Conservation (phyloP, 2,888 invertebrate genomes). For the Parthenolecanium corni region DNA sequence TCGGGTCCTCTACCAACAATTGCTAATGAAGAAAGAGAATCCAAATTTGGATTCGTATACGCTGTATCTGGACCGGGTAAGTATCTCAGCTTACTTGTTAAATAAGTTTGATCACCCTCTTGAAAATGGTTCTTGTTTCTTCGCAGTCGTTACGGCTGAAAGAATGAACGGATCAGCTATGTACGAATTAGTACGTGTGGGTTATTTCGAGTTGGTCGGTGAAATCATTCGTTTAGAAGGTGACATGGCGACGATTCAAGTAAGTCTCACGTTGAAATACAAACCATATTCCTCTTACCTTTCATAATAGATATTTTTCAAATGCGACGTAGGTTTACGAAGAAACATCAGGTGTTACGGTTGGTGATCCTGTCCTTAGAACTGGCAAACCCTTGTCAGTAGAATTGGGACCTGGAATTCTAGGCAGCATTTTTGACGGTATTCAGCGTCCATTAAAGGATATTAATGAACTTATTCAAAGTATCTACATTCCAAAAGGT, state of each 20-base stretch:
- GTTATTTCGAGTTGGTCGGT: conserved; percentile 94
- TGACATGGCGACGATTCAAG: conserved; percentile 99
- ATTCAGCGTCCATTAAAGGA: conserved; percentile 97
- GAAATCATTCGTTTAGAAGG: conserved; percentile 99
- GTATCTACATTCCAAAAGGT: conserved; percentile 99
- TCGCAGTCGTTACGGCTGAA: conserved; percentile 93
- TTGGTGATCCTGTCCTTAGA: conserved; percentile 95
- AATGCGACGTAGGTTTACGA: conserved; percentile 59
- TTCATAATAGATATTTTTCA: not conserved
- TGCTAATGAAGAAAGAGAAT: conserved; percentile 74
- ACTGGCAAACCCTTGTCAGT: conserved; percentile 99
- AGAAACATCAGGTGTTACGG: conserved; percentile 95
- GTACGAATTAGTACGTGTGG: conserved; percentile 99
- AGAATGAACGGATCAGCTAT: conserved; percentile 99
- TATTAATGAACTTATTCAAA: conserved; percentile 82
- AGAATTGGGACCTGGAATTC: conserved; percentile 88
- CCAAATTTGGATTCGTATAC: conserved; percentile 83
- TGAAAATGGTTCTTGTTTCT: conserved; percentile 6
- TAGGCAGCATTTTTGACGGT: conserved; percentile 99
- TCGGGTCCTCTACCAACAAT: conserved; percentile 43
- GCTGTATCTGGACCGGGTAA: conserved; percentile 97
- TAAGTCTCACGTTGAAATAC: conserved; percentile 38
- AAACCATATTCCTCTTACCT: not conserved
- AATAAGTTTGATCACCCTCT: not conserved
- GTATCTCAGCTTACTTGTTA: conserved; percentile 32